Percentiles rank a stretch among this genome's conserved stretches.
These are phyloP conservation scores for Papilio protenor DNA, from an alignment of 2,888 invertebrate genomes.

Conservation along the genomic window DNA sequence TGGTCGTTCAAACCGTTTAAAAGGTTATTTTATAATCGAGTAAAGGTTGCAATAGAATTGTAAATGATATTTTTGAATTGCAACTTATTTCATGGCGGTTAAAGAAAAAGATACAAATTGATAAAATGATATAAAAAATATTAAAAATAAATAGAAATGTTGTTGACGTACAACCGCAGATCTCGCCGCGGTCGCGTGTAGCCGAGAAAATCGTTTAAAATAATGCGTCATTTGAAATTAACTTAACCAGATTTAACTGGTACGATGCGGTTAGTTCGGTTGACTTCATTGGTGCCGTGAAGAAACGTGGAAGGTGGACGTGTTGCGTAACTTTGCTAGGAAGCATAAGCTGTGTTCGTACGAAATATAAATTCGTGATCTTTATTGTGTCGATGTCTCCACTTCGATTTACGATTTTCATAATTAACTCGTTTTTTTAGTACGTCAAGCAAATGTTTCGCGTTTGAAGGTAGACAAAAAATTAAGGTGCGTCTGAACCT, in stretches of 20 bases:
- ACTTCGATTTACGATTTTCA: neutral
- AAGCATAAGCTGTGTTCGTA: slow-evolving; percentile 51
- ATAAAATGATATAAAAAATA: neutral
- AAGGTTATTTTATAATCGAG: neutral
- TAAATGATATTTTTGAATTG: too few species aligned
- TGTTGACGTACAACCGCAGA: slow-evolving; percentile 4
- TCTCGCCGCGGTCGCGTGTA: slow-evolving; percentile 14
- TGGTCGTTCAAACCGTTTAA: neutral
- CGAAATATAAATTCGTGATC: slow-evolving; percentile 24
- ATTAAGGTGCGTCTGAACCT: slow-evolving; percentile 32
- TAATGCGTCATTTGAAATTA: slow-evolving; percentile 58
- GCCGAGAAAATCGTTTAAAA: slow-evolving; percentile 53
- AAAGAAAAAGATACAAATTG: neutral
- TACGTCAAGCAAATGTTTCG: slow-evolving; percentile 15
- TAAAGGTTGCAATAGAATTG: neutral
- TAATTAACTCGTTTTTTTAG: slow-evolving; percentile 17
- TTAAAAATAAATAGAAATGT: slow-evolving; percentile 39
- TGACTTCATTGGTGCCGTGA: slow-evolving; percentile 57
- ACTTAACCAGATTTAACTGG: slow-evolving; percentile 66
- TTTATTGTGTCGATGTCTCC: neutral
- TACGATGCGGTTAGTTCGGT: slow-evolving; percentile 56
- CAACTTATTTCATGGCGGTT: neutral
- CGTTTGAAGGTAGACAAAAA: slow-evolving; percentile 21
- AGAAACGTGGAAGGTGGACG: slow-evolving; percentile 65
- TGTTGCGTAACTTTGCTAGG: slow-evolving; percentile 65